Evolutionary conservation across 2,797 vertebrate genomes (phyloP).

Genomic region (Gambusia yucatana): DNA sequence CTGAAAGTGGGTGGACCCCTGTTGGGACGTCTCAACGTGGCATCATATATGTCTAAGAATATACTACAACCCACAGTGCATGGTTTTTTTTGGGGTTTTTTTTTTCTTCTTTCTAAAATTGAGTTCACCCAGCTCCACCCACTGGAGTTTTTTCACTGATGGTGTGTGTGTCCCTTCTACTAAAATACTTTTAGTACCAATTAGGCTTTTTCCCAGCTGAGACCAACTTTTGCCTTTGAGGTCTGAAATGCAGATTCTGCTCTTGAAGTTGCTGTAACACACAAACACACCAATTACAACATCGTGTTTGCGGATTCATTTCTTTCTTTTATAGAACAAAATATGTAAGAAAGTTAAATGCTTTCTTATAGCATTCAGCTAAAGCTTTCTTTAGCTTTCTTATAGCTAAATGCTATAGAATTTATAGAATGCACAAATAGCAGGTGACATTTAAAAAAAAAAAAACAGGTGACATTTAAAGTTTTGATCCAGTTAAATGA

Average conservation of each 20-base stretch:
- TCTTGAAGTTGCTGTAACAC: background rate
- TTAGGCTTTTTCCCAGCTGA: background rate
- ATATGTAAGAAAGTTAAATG: too few relatives aligned
- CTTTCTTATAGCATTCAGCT: too few relatives aligned
- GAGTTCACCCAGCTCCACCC: conserved; percentile 37
- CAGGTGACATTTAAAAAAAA: too few relatives aligned
- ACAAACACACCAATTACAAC: background rate
- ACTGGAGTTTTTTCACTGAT: conserved; percentile 3
- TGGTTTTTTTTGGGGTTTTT: background rate
- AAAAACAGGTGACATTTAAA: background rate
- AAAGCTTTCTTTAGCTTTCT: too few relatives aligned
- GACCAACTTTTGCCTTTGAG: background rate
- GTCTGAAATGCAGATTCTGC: background rate
- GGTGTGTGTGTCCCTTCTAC: conserved; percentile 14
- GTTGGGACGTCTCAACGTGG: conserved; percentile 81
- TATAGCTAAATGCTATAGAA: too few relatives aligned
- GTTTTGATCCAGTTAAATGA: background rate
- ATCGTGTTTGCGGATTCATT: background rate
- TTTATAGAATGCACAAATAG: too few relatives aligned
- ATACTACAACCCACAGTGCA: conserved; percentile 36
- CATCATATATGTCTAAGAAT: conserved; percentile 67
- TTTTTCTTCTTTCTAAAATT: conserved; percentile 15
- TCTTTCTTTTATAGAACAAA: background rate
- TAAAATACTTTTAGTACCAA: conserved; percentile 5
- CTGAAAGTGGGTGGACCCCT: conserved; percentile 71